Base-by-base conservation (phyloP, 2,797 vertebrate genomes). In the Syngnathus acus region DNA sequence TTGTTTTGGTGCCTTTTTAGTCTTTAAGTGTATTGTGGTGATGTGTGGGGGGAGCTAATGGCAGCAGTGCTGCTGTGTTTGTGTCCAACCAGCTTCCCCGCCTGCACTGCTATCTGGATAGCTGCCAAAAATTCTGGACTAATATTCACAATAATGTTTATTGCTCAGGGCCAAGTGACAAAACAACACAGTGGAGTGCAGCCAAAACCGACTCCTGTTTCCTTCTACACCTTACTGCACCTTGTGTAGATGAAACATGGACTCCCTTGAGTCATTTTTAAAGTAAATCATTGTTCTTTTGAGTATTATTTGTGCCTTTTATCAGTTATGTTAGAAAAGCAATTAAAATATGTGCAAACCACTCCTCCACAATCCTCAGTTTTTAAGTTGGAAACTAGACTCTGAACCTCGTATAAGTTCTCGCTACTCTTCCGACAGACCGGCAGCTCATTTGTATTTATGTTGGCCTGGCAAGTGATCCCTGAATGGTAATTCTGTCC, bases 1-100 rank as follows among this genome's bases (percentile, higher is more conserved):
- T 88, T 89, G 81, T 89, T 88, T 75, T 78, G 73, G 73, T 81
- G 84, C 78, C 82, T 87, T 87, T 88, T 78, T 88, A 83, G 79
- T 87, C 71, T 76, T 68, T 21, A 70, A 79, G 69, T 79, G 66
- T 72, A 76, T 74, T 77, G 70, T 68, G 64, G 75, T 76, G 81
- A 75, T 72, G 76, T 66, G 59, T 32, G 63, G 70, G 76, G 68
- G 76, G 47, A 62, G 81, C 70, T 82, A 82, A 84, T 85, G 77
- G 82, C 70, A 75, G 64, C 72, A 58, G 64, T 76, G 62, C 58
- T 69, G 71, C 69, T 76, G 72, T 70, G 65, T 75, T 81, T 66
- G 78, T 84, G 78, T 79, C 82, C 84, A 69, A 80, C 82, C 82
- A 84, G 68, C 83, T 37, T 66, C 61, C 53, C 67, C 68, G 16